phyloP scores from a whole-genome alignment of 2,888 invertebrate genomes.

The Matsumyia berberina region DNA sequence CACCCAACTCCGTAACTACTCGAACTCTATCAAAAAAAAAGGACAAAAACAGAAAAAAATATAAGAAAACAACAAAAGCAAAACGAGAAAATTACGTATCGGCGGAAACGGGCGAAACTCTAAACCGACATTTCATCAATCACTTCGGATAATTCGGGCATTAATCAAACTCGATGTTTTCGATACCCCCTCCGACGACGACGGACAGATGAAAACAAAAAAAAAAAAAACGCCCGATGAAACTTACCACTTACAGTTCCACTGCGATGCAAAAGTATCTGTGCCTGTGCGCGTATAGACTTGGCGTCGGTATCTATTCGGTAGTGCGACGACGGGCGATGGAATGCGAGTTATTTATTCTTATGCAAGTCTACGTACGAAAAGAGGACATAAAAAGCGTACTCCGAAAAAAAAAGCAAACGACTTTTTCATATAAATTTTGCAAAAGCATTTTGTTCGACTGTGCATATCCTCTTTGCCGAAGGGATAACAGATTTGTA shows the following conservation, averaged over 20 bases:
- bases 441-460: slow-evolving; percentile 14
- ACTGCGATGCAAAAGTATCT: neutral
- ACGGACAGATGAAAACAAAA: slow-evolving; percentile 28
- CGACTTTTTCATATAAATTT: slow-evolving; percentile 54
- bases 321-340: neutral
- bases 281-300: neutral
- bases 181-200: slow-evolving; percentile 61
- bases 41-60: slow-evolving; percentile 13
- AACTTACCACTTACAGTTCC: slow-evolving; percentile 67
- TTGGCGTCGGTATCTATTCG: too few species aligned
- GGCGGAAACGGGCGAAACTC: slow-evolving; percentile 73
- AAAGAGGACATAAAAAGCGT: slow-evolving; percentile 22
- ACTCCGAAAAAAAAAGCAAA: neutral
- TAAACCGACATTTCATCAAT: slow-evolving; percentile 78
- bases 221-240: slow-evolving; percentile 48
- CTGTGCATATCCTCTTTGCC: slow-evolving; percentile 32
- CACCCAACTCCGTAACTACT: slow-evolving; percentile 11
- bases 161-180: slow-evolving; percentile 78
- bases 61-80: slow-evolving; percentile 29
- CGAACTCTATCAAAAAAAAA: slow-evolving; percentile 29
- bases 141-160: slow-evolving; percentile 78
- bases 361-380: slow-evolving; percentile 40
- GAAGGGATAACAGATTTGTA: slow-evolving; percentile 52
- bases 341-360: slow-evolving; percentile 49
- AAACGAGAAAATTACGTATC: slow-evolving; percentile 60